Evolutionary conservation across 2,113 vertebrate species (phyloP).

Genomic region (Chunga burmeisteri): DNA sequence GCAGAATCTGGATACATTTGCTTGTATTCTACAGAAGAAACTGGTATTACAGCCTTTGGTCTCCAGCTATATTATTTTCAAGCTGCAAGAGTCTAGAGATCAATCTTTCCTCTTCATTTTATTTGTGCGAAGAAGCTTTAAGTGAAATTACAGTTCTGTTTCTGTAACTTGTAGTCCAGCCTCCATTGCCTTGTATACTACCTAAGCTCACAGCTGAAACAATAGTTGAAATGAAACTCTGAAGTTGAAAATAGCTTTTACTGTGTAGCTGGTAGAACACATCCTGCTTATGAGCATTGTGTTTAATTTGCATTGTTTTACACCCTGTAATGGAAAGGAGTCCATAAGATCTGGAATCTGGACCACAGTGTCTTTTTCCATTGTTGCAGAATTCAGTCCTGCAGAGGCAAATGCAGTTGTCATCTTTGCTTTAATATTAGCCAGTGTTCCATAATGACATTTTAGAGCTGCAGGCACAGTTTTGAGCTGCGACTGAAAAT

Average conservation of each 20-base stretch:
- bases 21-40: not conserved
- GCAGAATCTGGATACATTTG: not conserved
- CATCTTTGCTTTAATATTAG: slow-evolving; percentile 22
- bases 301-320: slow-evolving; percentile 38
- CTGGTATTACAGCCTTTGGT: not conserved
- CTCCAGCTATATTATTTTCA: not conserved
- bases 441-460: slow-evolving; percentile 9
- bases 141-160: not conserved
- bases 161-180: not conserved
- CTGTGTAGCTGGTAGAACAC: not conserved
- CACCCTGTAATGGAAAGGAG: slow-evolving; percentile 16
- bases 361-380: slow-evolving; percentile 17
- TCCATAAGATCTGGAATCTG: slow-evolving; percentile 23
- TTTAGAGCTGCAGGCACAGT: slow-evolving; percentile 25
- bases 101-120: not conserved
- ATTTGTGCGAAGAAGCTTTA: not conserved
- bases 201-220: not conserved
- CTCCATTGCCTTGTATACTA: not conserved
- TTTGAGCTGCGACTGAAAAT: slow-evolving; percentile 37
- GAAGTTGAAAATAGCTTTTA: slow-evolving; percentile 21
- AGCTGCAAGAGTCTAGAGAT: not conserved
- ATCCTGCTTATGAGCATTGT: not conserved
- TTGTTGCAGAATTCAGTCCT: slow-evolving; percentile 38
- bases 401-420: slow-evolving; percentile 40
- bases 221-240: not conserved